Evolutionary conservation across 2,888 invertebrate species (phyloP).

Genomic region (Troides helena): DNA sequence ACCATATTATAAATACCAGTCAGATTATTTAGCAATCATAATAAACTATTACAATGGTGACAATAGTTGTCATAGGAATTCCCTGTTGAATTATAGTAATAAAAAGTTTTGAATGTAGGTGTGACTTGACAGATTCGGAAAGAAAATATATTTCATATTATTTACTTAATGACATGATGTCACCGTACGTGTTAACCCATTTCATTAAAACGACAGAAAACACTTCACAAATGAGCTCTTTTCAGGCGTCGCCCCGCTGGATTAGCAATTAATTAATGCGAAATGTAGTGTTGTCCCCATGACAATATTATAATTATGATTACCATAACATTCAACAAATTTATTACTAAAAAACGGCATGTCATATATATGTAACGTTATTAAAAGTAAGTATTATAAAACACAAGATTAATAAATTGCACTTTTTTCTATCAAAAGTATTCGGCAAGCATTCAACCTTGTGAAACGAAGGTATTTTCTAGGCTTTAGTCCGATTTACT

Average conservation of each 20-base stretch:
- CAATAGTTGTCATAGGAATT: conserved; percentile 2
- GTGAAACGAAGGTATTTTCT: no score
- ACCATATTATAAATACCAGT: conserved; percentile 14
- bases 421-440: no score
- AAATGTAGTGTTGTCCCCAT: conserved; percentile 15
- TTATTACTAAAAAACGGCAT: neutral
- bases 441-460: no score
- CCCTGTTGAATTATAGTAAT: neutral
- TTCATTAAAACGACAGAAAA: conserved; percentile 29
- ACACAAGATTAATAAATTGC: no score
- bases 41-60: neutral
- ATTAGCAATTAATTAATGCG: conserved; percentile 24
- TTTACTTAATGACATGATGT: conserved; percentile 17
- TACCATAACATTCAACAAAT: neutral
- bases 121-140: neutral
- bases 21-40: conserved; percentile 12
- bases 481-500: no score
- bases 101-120: conserved; percentile 14
- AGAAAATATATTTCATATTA: neutral
- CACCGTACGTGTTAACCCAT: conserved; percentile 26
- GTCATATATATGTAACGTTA: neutral
- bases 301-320: conserved; percentile 14
- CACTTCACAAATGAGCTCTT: conserved; percentile 27
- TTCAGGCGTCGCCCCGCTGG: conserved; percentile 26
- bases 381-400: neutral